A percentile compares a stretch with the other conserved stretches of the same genome.
Evolutionary conservation across 23 tunicate genomes (phyloP).

Genomic region (Halocynthia roretzi): DNA sequence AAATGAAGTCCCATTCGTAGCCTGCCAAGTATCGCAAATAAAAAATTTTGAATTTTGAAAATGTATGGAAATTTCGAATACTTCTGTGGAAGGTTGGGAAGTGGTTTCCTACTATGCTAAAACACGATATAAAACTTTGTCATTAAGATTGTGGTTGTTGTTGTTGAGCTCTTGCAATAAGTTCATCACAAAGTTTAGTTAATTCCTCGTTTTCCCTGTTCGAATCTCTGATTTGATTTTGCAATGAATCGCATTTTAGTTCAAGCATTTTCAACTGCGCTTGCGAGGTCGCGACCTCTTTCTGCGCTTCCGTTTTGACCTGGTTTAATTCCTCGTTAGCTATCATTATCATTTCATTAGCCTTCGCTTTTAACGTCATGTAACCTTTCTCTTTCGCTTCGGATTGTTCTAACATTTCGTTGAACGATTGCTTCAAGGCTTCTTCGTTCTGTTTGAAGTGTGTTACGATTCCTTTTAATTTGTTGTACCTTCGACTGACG

Average conservation of each 20-base stretch:
- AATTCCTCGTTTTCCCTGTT: constrained; percentile 18
- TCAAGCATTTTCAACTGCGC: constrained; percentile 23
- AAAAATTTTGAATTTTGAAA: no score
- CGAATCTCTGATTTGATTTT: constrained; percentile 15
- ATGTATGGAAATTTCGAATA: no score
- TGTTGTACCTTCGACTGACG: constrained; percentile 18
- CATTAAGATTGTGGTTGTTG: no score
- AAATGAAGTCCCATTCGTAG: no score
- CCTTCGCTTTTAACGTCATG: constrained; percentile 7
- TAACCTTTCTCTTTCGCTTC: constrained; percentile 16
- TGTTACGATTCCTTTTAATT: not conserved
- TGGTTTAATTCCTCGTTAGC: constrained; percentile 13
- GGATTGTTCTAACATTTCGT: constrained; percentile 17
- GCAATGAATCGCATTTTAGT: constrained; percentile 22
- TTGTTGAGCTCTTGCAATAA: constrained; percentile 19
- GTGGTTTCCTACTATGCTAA: no score
- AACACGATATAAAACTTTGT: no score
- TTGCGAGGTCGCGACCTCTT: constrained; percentile 24
- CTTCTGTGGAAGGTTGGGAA: no score
- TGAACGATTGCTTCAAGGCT: constrained; percentile 11
- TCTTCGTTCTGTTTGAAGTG: constrained; percentile 33
- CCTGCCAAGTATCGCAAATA: no score
- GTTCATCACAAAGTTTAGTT: constrained; percentile 20
- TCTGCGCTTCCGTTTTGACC: constrained; percentile 19
- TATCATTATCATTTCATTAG: constrained; percentile 8